Conservation (phyloP, 2,113 vertebrate genomes). For the Henicopernis longicauda region DNA sequence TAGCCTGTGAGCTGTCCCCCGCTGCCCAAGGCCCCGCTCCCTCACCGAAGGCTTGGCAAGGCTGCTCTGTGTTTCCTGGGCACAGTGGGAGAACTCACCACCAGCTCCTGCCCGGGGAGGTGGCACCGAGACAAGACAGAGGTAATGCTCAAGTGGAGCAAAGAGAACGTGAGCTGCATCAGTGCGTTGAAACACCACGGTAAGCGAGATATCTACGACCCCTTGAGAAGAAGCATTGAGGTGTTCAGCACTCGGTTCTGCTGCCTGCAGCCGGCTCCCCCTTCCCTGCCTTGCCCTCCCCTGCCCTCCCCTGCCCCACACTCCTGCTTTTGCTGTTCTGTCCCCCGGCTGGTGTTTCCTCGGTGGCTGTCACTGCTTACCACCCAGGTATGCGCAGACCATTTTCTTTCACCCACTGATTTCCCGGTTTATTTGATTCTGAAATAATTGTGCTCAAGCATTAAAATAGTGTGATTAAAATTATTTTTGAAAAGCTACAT, state of each 20-base stretch:
- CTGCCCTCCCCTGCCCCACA: too few relatives aligned
- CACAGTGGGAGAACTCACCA: not conserved
- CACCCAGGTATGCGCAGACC: not conserved
- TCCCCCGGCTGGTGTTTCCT: not conserved
- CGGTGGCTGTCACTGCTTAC: not conserved
- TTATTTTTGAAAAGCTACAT: not conserved
- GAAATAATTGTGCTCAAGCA: not conserved
- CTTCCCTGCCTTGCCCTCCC: not conserved
- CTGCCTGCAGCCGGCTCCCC: not conserved
- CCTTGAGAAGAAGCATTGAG: too few relatives aligned
- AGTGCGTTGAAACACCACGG: not conserved
- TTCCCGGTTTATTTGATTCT: not conserved
- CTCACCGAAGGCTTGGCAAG: not conserved
- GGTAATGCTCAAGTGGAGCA: not conserved
- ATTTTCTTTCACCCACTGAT: not conserved
- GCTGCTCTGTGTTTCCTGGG: not conserved
- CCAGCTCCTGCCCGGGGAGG: not conserved
- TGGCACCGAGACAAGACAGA: not conserved
- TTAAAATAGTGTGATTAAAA: not conserved
- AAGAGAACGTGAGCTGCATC: not conserved
- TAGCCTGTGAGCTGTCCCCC: not conserved
- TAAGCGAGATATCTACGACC: too few relatives aligned
- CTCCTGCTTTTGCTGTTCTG: accelerated
- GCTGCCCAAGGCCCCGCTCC: not conserved
- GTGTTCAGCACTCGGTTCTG: not conserved